Conservation (phyloP, 2,113 vertebrate genomes). For the Notiomystis cincta region DNA sequence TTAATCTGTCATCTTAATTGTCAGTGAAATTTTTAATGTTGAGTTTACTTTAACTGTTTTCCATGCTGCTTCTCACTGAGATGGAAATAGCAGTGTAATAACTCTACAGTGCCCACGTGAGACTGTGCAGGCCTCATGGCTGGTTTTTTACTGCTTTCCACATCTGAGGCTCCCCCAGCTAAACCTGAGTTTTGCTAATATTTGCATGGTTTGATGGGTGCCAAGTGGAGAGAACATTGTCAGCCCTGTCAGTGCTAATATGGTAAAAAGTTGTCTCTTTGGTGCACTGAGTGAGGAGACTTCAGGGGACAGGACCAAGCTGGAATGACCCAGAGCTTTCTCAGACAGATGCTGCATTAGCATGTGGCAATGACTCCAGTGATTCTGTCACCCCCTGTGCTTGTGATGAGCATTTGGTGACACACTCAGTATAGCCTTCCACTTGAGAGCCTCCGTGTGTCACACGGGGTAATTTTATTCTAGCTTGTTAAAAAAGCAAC, state of each 20-base stretch:
- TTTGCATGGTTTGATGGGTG: not conserved
- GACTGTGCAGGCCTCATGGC: not conserved
- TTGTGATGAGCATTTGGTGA: not conserved
- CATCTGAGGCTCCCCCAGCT: not conserved
- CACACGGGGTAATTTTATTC: not conserved
- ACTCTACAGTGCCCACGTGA: not conserved
- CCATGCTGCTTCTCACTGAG: not conserved
- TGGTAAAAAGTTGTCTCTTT: not conserved
- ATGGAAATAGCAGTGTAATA: not conserved
- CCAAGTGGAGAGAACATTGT: not conserved
- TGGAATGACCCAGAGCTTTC: not conserved
- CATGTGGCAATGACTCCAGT: not conserved
- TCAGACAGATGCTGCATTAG: not conserved
- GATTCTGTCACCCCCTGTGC: not conserved
- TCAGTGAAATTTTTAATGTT: conserved; percentile 47
- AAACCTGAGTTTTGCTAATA: not conserved
- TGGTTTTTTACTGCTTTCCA: not conserved
- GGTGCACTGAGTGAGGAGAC: not conserved
- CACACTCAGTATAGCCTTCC: not conserved
- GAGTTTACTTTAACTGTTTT: conserved; percentile 47
- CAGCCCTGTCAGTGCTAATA: not conserved
- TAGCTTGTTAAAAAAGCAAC: not conserved
- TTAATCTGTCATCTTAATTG: conserved; percentile 65
- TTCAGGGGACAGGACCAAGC: not conserved
- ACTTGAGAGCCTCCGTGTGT: not conserved